Evolutionary conservation across 2,888 invertebrate genomes (phyloP), one percentile per base, ranked within the genome.

Genomic region (Patella caerulea): DNA sequence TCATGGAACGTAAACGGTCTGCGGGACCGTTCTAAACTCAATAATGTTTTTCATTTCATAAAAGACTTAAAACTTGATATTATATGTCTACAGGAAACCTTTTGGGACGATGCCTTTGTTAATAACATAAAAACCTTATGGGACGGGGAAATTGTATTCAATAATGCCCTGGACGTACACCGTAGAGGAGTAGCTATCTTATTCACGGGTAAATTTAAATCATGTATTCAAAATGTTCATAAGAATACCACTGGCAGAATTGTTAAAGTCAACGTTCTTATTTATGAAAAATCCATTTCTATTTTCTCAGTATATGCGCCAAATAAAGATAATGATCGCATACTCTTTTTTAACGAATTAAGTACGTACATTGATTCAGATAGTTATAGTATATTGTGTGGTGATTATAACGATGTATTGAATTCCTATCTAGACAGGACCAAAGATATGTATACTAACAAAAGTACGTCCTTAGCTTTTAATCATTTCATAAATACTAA

Each of bases 271-370:
- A 7, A 4, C 15, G 53, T 72, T 75, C 17, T 53, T 55, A 15
- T 65, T 9, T 15, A 72, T 17, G 53, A 65, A 52, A 52, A 78
- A 74, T 59, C 15, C 2, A 59, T 71, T 55, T 59, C 74, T 72
- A 29, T 78, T 52, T 17, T 78, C 15, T 71, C 70, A 75, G 52
- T 78, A 45, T 78, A 78, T 78, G 65, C 72, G 19, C 75, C 75
- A 15, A 78, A 78, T 53, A 72, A 59, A 72, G 45, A 17, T 17
- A 52, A 34, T 24, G 65, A 78, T 19, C 71, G 74, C 1, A 12
- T 24, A 53, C 15, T 11, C 7, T 76, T 71, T 78, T 78, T 74
- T 74, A 34, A 34, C 2, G 34, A 34, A 2, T 34, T 34, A 34
- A 34, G 19, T 15, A 15, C 5, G 0, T 59, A n/a, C 15, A 59